Base-by-base conservation (phyloP, 53 echinoderm and acorn worm genomes). In the Apostichopus leukothele region DNA sequence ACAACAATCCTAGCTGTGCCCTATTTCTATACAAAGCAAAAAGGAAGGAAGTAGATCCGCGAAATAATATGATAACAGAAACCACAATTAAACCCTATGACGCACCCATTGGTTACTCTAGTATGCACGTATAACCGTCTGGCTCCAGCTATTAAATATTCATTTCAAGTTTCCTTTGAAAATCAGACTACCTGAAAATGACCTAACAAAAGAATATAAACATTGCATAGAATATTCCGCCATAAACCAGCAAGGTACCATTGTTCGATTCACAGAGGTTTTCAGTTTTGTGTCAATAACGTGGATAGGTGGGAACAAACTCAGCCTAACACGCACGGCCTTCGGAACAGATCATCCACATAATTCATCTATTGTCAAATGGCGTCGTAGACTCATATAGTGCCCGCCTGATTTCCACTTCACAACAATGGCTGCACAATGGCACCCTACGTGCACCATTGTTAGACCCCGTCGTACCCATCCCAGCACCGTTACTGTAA, bases 391-490 rank as follows among this genome's bases (percentile, higher is more conserved):
- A 51, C 74, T 20, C 75, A 20, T 25, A 52, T 53, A 53, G 75
- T 87, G 73, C 85, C 88, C 88, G 88, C 88, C 88, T 75, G 88
- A 87, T 87, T 87, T 53, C 74, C 75, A 87, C 88, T 75, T 74
- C 22, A 22, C 52, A 75, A 87, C 75, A 87, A 87, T 87, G 59
- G 11, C 1, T 16, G 54, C 14, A 87, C 75, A 75, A 75, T 85
- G 67, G 85, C 85, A 63, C 85, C 85, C 85, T 68, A 50, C 67
- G 67, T 67, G 85, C 39, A 25, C 27, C 61, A 85, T 85, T 84
- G 84, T 84, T 63, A 57, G 84, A n/a, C 84, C 84, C 22, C 19
- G 63, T 84, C 84, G 84, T 59, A 84, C 84, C 84, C 84, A 60
- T 63, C 84, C 84, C 60, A 63, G 84, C 84, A 84, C 60, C 25